A percentile compares a stretch with the other conserved stretches of the same genome.
These are phyloP conservation scores for Stenodema calcarata DNA, from an alignment of 2,888 invertebrate species.

Conservation along the genomic window DNA sequence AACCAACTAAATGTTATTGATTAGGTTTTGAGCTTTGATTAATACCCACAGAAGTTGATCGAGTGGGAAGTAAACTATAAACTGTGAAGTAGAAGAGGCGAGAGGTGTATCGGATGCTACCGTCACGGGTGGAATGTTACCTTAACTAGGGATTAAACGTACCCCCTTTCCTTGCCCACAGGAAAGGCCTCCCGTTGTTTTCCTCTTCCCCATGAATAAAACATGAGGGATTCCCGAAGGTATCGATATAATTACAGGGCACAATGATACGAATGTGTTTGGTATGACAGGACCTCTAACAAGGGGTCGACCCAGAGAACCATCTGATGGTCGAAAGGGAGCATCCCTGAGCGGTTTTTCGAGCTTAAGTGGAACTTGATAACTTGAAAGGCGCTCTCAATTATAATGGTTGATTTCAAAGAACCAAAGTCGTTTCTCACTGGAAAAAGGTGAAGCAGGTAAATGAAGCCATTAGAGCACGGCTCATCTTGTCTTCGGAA, in stretches of 20 bases:
- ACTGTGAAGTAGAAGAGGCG: background rate
- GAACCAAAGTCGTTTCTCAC: background rate
- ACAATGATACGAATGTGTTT: slow-evolving; percentile 41
- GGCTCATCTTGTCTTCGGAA: background rate
- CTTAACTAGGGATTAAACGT: background rate
- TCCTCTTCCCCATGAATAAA: slow-evolving; percentile 28
- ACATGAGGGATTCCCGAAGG: slow-evolving; percentile 37
- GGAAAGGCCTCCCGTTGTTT: slow-evolving; percentile 24
- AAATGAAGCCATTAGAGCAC: slow-evolving; percentile 39
- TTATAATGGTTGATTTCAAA: slow-evolving; percentile 20
- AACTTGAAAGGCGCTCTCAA: slow-evolving; percentile 28
- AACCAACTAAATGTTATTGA: background rate
- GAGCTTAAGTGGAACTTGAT: slow-evolving; percentile 5
- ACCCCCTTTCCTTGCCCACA: background rate
- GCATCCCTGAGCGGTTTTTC: background rate
- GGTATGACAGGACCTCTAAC: slow-evolving; percentile 42
- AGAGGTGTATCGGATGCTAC: background rate
- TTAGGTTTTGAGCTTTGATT: background rate
- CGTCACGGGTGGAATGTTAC: slow-evolving; percentile 8
- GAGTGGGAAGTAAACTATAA: background rate
- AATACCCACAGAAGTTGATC: background rate
- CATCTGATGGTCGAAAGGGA: background rate
- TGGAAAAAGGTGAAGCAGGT: slow-evolving; percentile 12
- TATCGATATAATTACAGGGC: slow-evolving; percentile 42
- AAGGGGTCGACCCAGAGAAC: slow-evolving; percentile 7